Evolutionary conservation across 2,113 vertebrate species (phyloP), one percentile per base, ranked within the genome.

Genomic region (Notothenia rossii): DNA sequence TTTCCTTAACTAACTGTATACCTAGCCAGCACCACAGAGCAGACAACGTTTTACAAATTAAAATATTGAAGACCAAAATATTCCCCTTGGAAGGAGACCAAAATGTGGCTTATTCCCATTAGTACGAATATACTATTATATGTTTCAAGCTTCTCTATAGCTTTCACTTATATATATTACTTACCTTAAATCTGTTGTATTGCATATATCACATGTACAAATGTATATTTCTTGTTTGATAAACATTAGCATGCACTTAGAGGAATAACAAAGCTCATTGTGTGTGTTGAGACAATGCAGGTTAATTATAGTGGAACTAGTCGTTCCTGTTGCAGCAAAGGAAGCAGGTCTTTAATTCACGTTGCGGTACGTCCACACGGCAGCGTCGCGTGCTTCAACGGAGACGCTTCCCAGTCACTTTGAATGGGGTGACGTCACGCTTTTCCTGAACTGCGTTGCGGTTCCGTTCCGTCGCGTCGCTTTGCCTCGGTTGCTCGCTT

Each of bases 221-320:
- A 72, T 20, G 17, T 53, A n/a, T 75, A 7, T 40, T 36, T 40
- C 20, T 29, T 33, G 18, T 58, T 67, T 7, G 36, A 1, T 15
- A 49, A 2, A 22, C 15, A 20, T 13, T 0, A 6, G n/a, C 59
- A 64, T 46, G 7, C 10, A 18, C 50, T 22, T 0, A 58, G 7
- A 64, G 43, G 4, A 11, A 29, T 72, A 36, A 77, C 68, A 74
- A 69, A 80, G 59, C 64, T 51, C 62, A 72, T 73, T 90, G 77
- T 87, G 15, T 29, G 5, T 0, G 2, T 22, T 36, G 46, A 72
- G 68, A 82, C 43, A 43, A 18, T 5, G 14, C 70, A 29, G 58
- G 49, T 70, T 85, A 84, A 89, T 78, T 86, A 77, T 84, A 17
- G 33, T 18, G 58, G 65, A 93, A 94, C 94, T 86, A 65, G 94